Evolutionary conservation across 2,888 invertebrate species (phyloP).

Genomic region (Xestia c-nigrum): DNA sequence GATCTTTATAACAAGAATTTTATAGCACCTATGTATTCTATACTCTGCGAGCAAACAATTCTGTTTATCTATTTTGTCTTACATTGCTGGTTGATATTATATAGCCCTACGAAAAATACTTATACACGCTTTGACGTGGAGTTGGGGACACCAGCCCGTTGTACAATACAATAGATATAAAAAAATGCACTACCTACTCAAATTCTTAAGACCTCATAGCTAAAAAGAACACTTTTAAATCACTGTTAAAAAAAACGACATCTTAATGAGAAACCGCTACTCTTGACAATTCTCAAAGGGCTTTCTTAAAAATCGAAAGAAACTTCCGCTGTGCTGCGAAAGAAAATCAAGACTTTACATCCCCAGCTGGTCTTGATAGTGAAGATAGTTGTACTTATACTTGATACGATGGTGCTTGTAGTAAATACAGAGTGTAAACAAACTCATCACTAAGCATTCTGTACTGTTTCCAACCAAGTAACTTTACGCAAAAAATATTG

Average conservation of each 20-base stretch:
- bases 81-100: neutral
- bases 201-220: neutral
- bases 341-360: neutral
- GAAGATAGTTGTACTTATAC: no score
- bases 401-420: no score
- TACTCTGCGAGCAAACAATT: neutral
- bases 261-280: neutral
- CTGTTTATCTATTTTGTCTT: neutral
- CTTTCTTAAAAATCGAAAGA: neutral
- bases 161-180: no score
- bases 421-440: no score
- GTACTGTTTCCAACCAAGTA: no score
- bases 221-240: neutral
- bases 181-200: neutral
- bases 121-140: no score
- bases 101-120: no score
- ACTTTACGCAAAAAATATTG: no score
- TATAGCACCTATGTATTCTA: neutral
- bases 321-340: neutral
- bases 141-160: no score
- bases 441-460: no score
- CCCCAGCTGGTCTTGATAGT: neutral
- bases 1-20: no score
- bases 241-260: neutral
- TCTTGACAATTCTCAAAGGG: neutral